Evolutionary conservation across 1,140 invertebrate genomes (phyloP).

Genomic region (Rhopalosiphum maidis): DNA sequence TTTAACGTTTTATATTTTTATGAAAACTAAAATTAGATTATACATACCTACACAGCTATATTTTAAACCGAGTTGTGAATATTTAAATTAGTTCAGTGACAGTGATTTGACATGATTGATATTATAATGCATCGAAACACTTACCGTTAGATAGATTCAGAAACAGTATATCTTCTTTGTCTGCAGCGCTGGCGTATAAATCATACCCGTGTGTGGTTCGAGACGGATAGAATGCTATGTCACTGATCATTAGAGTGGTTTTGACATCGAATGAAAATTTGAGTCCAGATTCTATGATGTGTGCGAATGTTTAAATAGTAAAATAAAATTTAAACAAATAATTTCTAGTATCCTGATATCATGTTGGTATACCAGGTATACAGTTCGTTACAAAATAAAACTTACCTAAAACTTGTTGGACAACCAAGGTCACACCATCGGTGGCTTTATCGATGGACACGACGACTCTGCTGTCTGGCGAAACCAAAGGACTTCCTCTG

Average conservation of each 20-base stretch:
- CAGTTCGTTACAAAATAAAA: constrained; percentile 33
- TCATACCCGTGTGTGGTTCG: constrained; percentile 79
- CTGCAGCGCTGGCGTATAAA: constrained; percentile 75
- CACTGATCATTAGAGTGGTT: constrained; percentile 78
- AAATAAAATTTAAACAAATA: not conserved
- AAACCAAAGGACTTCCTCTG: constrained; percentile 73
- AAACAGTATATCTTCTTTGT: constrained; percentile 79
- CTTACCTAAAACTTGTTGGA: constrained; percentile 74
- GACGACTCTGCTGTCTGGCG: constrained; percentile 75
- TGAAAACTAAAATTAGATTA: not conserved
- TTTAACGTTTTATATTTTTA: not conserved
- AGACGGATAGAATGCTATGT: constrained; percentile 80
- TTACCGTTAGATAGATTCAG: constrained; percentile 76
- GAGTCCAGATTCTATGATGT: constrained; percentile 68
- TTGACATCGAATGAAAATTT: constrained; percentile 80
- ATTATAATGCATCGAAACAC: not conserved
- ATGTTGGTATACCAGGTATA: not conserved
- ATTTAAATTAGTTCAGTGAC: not conserved
- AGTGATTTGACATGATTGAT: not conserved
- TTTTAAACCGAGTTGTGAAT: not conserved
- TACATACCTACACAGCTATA: not conserved
- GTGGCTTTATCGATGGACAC: constrained; percentile 72
- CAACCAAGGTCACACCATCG: constrained; percentile 73
- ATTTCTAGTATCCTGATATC: not conserved
- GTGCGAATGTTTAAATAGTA: not conserved